These are phyloP conservation scores for Tachysurus fulvidraco DNA, from an alignment of 2,113 vertebrate genomes.

Conservation along the genomic window DNA sequence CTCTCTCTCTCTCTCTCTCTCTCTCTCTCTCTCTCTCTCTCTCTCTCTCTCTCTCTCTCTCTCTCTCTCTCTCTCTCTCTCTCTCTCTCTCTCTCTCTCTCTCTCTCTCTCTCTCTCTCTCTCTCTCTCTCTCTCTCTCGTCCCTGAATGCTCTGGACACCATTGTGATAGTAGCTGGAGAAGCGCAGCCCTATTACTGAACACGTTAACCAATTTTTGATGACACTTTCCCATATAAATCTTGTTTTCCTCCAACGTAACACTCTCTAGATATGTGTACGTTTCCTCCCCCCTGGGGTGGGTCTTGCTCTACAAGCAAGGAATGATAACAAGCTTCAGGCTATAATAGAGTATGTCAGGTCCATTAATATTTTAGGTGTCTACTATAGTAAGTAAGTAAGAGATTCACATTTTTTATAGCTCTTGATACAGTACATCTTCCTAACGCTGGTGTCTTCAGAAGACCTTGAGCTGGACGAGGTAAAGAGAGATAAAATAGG, in stretches of 20 bases:
- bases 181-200: too few relatives aligned
- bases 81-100: background rate
- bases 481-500: background rate
- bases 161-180: background rate
- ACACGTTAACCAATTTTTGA: too few relatives aligned
- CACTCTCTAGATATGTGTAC: background rate
- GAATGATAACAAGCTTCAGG: background rate
- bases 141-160: background rate
- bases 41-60: background rate
- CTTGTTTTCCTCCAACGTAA: background rate
- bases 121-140: background rate
- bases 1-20: background rate
- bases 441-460: background rate
- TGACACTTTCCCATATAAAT: background rate
- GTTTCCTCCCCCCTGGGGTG: background rate
- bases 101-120: background rate
- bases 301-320: background rate
- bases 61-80: background rate
- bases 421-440: background rate
- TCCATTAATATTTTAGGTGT: background rate
- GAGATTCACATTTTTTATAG: too few relatives aligned
- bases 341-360: background rate
- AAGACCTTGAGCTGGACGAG: background rate
- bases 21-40: background rate
- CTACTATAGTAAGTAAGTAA: background rate